Conservation (phyloP, 92 coral and sea anemone species). For the Scolanthus callimorphus region DNA sequence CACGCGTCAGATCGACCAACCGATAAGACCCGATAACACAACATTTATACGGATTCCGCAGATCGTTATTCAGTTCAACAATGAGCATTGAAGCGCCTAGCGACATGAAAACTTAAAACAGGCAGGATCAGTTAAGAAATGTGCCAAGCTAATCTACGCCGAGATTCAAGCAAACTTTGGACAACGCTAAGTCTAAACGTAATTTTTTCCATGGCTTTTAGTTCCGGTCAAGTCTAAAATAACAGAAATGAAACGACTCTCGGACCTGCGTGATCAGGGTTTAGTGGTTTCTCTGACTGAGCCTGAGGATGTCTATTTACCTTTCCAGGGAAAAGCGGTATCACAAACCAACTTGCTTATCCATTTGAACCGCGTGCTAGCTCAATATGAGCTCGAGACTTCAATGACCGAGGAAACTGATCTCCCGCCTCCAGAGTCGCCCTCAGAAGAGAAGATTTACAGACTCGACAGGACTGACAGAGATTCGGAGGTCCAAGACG, state of each 20-base stretch:
- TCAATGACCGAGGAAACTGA: constrained; percentile 16
- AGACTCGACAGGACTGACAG: constrained; percentile 89
- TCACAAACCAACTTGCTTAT: constrained; percentile 75
- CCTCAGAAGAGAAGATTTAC: constrained; percentile 39
- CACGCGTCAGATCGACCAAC: no score
- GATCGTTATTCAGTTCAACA: no score
- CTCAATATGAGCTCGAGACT: constrained; percentile 47
- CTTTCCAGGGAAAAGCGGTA: constrained; percentile 87
- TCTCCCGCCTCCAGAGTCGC: constrained; percentile 20
- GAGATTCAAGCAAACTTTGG: no score
- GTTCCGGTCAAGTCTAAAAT: no score
- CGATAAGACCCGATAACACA: no score
- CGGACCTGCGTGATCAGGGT: not conserved
- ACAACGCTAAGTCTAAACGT: no score
- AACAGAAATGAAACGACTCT: constrained; percentile 6
- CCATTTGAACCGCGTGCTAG: constrained; percentile 68
- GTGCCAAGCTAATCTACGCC: no score
- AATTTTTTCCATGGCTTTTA: no score
- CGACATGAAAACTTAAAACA: no score
- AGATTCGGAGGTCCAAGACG: constrained; percentile 81
- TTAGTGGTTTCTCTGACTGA: constrained; percentile 15
- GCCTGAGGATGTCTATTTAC: constrained; percentile 66
- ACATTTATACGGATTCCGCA: no score
- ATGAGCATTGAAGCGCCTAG: no score
- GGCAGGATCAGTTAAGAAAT: no score